Evolutionary conservation across 2,113 vertebrate species (phyloP).

Genomic region (Ammospiza caudacuta): DNA sequence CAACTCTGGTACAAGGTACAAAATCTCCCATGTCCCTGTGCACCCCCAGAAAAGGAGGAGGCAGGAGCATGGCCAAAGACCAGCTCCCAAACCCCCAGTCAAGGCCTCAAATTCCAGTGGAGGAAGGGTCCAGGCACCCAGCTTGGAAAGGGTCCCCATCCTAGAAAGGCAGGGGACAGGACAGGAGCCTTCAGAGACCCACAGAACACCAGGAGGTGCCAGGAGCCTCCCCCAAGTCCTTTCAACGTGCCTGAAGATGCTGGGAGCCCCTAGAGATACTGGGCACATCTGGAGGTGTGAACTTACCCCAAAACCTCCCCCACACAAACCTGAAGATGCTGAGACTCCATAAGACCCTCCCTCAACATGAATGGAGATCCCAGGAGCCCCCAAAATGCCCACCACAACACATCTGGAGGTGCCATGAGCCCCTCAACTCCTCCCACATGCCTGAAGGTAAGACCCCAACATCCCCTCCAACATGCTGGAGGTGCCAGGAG

Average conservation of each 20-base stretch:
- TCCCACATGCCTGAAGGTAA: background rate
- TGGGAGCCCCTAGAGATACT: background rate
- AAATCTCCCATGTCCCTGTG: background rate
- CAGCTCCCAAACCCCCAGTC: background rate
- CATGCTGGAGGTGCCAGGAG: background rate
- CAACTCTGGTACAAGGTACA: slow-evolving; percentile 12
- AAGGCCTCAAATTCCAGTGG: slow-evolving; percentile 14
- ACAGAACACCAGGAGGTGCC: background rate
- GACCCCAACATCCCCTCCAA: background rate
- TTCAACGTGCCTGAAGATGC: background rate
- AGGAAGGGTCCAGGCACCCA: background rate
- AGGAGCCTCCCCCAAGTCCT: background rate
- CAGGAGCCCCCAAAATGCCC: background rate
- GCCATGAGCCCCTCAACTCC: background rate
- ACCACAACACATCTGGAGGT: background rate
- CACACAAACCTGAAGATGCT: background rate
- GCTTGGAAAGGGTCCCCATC: background rate
- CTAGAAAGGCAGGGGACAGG: background rate
- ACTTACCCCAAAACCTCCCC: background rate
- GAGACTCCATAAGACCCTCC: background rate
- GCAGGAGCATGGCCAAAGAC: background rate
- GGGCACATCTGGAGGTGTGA: background rate
- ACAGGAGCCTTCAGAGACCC: background rate
- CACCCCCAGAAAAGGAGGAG: background rate
- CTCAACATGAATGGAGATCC: background rate